phyloP scores from a whole-genome alignment of 2,888 invertebrate genomes.

The Ametastegia equiseti region DNA sequence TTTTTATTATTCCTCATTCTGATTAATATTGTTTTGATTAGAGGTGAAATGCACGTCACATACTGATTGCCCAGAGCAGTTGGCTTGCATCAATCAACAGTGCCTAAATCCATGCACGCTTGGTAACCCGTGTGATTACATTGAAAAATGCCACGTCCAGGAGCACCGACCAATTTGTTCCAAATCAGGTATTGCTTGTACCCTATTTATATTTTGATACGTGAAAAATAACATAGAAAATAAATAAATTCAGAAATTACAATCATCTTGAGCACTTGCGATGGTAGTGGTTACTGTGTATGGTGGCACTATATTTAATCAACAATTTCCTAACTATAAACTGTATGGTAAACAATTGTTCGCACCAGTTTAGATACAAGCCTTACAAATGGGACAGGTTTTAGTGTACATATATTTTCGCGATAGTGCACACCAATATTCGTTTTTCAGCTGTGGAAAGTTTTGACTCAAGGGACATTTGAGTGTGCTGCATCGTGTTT shows the following conservation, averaged over 20 bases:
- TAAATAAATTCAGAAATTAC: constrained; percentile 22
- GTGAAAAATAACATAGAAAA: background rate
- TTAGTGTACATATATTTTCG: too few relatives aligned
- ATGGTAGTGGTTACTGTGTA: too few relatives aligned
- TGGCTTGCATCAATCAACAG: constrained; percentile 87
- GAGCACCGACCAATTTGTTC: constrained; percentile 91
- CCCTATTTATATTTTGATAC: constrained; percentile 3
- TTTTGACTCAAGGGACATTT: background rate
- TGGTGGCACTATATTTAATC: too few relatives aligned
- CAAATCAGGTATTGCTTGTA: constrained; percentile 79
- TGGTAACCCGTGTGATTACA: constrained; percentile 85
- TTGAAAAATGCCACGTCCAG: constrained; percentile 89
- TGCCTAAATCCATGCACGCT: constrained; percentile 90
- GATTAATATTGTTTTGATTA: constrained; percentile 69
- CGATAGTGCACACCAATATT: background rate
- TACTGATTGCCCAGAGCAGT: constrained; percentile 86
- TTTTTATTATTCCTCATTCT: constrained; percentile 53
- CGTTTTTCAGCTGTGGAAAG: background rate
- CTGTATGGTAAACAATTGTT: background rate
- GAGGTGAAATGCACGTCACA: constrained; percentile 89
- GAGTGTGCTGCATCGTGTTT: background rate
- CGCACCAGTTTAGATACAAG: too few relatives aligned
- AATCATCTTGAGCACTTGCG: constrained; percentile 45
- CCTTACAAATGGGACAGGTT: too few relatives aligned
- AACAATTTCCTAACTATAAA: background rate